A percentile compares a stretch with the other conserved stretches of the same genome.
These are phyloP conservation scores for Apodemia hepburni DNA, from an alignment of 2,888 invertebrate genomes.

Conservation along the genomic window DNA sequence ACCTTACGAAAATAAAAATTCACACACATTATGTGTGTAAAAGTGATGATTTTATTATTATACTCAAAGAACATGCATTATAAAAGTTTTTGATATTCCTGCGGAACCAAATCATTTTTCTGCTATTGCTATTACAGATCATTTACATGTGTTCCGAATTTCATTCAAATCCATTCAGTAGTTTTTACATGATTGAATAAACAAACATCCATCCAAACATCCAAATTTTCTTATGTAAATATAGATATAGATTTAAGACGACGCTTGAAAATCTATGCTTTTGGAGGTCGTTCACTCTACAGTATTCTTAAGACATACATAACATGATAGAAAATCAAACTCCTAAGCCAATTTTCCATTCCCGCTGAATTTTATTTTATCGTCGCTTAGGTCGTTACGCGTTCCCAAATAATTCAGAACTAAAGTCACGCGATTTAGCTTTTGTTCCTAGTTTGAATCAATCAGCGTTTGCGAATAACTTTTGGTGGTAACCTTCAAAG, in stretches of 20 bases:
- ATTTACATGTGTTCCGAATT: no score
- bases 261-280: not conserved
- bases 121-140: no score
- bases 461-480: constrained; percentile 11
- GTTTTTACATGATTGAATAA: no score
- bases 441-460: constrained; percentile 9
- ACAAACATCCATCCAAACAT: no score
- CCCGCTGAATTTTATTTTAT: not conserved
- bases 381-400: not conserved
- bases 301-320: not conserved
- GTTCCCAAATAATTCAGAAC: not conserved
- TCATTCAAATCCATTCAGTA: no score
- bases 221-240: no score
- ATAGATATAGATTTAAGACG: not conserved
- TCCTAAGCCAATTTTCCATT: not conserved
- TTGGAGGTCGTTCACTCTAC: not conserved
- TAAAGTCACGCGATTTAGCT: constrained; percentile 9
- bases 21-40: no score
- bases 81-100: no score
- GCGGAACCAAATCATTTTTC: no score
- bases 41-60: no score
- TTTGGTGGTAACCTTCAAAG: constrained; percentile 12
- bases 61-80: no score
- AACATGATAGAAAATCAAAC: not conserved
- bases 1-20: no score